These are phyloP conservation scores for Crypturellus tataupa DNA, from an alignment of 2,797 vertebrate genomes.

Conservation along the genomic window DNA sequence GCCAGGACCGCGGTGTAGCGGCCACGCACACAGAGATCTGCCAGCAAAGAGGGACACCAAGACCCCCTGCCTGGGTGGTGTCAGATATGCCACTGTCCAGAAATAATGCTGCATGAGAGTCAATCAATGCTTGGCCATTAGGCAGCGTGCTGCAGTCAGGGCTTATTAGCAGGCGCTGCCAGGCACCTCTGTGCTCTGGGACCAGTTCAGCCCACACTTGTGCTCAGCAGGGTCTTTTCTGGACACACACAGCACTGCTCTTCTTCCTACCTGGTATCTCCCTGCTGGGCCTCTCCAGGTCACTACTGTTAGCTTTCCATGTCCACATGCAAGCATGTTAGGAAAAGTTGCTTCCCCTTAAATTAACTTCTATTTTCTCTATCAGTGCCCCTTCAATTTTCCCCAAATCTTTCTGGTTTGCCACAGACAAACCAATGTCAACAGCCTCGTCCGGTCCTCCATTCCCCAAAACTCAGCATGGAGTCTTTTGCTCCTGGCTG, in stretches of 20 bases:
- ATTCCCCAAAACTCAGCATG: background rate
- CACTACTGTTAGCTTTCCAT: background rate
- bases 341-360: background rate
- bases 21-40: background rate
- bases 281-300: background rate
- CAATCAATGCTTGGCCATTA: background rate
- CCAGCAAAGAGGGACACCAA: background rate
- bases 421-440: background rate
- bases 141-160: conserved; percentile 7
- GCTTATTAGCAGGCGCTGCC: background rate
- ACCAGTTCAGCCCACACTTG: background rate
- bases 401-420: background rate
- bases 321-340: background rate
- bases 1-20: background rate
- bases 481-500: background rate
- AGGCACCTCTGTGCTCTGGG: background rate
- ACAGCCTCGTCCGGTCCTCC: background rate
- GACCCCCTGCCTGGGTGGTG: background rate
- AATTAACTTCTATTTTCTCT: background rate
- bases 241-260: background rate
- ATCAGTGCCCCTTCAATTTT: background rate
- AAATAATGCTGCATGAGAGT: conserved; percentile 4
- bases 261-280: background rate
- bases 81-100: background rate
- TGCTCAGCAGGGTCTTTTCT: background rate